These are phyloP conservation scores for Bagarius yarrelli DNA, from an alignment of 2,113 vertebrate genomes.

Conservation along the genomic window DNA sequence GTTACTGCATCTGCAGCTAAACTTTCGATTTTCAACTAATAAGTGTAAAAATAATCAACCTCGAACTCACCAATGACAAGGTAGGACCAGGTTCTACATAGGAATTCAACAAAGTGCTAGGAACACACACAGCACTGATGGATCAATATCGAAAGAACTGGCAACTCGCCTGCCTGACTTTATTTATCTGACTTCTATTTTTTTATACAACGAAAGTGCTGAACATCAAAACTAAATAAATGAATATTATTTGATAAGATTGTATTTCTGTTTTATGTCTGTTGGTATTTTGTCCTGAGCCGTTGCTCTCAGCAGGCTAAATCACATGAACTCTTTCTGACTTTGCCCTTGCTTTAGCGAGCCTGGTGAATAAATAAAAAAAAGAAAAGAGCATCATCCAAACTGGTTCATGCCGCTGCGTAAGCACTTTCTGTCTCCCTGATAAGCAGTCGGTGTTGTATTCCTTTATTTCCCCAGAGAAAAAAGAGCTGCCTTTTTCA, in stretches of 20 bases:
- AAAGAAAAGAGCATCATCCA: background rate
- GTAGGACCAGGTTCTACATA: background rate
- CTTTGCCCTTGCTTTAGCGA: constrained; percentile 9
- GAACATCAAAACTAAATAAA: no score
- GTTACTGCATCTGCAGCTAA: no score
- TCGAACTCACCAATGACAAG: background rate
- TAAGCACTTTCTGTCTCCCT: background rate
- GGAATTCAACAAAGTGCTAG: background rate
- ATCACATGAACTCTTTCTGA: background rate
- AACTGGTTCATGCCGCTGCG: background rate
- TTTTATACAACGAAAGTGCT: no score
- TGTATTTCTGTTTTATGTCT: no score
- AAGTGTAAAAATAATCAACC: no score
- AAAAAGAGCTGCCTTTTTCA: background rate
- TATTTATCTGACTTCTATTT: background rate
- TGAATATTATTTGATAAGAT: no score
- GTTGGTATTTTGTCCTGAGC: no score
- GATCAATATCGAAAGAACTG: constrained; percentile 10
- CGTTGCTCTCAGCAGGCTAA: background rate
- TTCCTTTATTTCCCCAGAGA: background rate
- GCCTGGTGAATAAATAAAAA: background rate
- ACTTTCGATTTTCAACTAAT: no score
- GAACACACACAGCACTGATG: background rate
- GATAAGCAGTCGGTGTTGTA: background rate
- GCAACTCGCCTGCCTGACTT: background rate